Base-by-base conservation (phyloP, 35 echinoderm and acorn worm genomes). In the Holothuria glaberrima region DNA sequence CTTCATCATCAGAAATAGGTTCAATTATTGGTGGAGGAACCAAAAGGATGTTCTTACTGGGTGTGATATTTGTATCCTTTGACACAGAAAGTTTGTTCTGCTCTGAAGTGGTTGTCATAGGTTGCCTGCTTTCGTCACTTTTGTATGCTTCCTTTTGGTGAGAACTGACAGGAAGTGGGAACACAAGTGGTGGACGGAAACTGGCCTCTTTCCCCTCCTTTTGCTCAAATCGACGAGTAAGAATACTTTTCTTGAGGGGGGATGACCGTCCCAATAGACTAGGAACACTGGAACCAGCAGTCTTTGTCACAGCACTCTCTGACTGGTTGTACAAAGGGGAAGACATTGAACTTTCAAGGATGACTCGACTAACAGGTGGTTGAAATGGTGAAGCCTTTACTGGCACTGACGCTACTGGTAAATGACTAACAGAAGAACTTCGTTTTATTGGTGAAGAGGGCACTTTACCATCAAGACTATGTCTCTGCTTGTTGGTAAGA, bases 1-100 rank as follows among this genome's bases (percentile, higher is more conserved):
- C 95, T 41, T 97, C 95, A 90, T 97, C 95, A 92, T 97, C 95
- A 17, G 95, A 97, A 71, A 97, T 91, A 22, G 95, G 89, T 80
- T 97, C 95, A 12, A 94, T 89, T 32, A 89, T 61, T 30, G 92
- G 92, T 24, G 91, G 94, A 29, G 88, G 22, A 36, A 58, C 87
- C 48, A 56, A 73, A 9, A 78, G 74, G 44, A 41, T 78, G 27
- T 48, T 48, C 33, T 28, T 78, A 26, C 22, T n/a, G 12, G 44
- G 38, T 26, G 3, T 78, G 27, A 24, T 21, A 48, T 48, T 69
- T 69, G 66, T 17, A 50, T 48, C 74, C 46, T 38, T 59, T 41
- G 27, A 12, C 57, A 33, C 46, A 30, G n/a, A 48, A n/a, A 84
- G 28, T n/a, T 60, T 84, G 13, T 6, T 22, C 9, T 21, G 44